A percentile compares a stretch with the other conserved stretches of the same genome.
Evolutionary conservation across 1,140 invertebrate species (phyloP).

Genomic region (Drosophila equinoxialis): DNA sequence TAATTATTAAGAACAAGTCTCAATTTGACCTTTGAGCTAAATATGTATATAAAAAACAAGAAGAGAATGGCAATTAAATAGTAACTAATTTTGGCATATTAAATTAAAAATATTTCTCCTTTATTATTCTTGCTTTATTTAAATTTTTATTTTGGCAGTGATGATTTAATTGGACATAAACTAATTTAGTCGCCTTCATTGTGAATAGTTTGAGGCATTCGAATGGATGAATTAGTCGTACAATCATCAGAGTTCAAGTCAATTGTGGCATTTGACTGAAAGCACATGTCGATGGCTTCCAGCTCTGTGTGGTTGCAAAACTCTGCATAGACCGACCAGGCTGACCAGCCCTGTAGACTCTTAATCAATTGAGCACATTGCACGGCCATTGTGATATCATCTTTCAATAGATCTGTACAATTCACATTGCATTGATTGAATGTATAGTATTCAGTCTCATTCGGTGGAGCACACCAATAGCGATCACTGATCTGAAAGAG

Average conservation of each 20-base stretch:
- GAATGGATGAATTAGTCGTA: neutral
- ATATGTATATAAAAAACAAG: slow-evolving; percentile 34
- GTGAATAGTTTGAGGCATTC: neutral
- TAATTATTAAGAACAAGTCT: slow-evolving; percentile 28
- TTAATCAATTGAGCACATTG: slow-evolving; percentile 66
- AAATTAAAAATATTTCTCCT: slow-evolving; percentile 8
- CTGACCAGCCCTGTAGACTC: slow-evolving; percentile 86
- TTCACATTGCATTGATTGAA: slow-evolving; percentile 78
- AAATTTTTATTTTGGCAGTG: slow-evolving; percentile 39
- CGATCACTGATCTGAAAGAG: slow-evolving; percentile 82
- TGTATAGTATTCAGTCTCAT: slow-evolving; percentile 48
- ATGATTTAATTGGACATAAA: slow-evolving; percentile 45
- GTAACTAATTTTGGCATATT: slow-evolving; percentile 45
- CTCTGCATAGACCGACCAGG: slow-evolving; percentile 87
- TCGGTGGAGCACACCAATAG: slow-evolving; percentile 74
- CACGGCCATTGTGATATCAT: slow-evolving; percentile 74
- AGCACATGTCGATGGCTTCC: slow-evolving; percentile 58
- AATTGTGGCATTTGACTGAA: slow-evolving; percentile 38
- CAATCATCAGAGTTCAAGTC: slow-evolving; percentile 9
- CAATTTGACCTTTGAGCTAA: slow-evolving; percentile 32
- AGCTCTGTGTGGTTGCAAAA: slow-evolving; percentile 81
- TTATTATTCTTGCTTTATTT: neutral
- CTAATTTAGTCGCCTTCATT: slow-evolving; percentile 1
- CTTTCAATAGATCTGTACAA: slow-evolving; percentile 61
- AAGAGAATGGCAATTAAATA: slow-evolving; percentile 23